Evolutionary conservation across 1,140 invertebrate species (phyloP), one percentile per base, ranked within the genome.

Genomic region (Aricia agestis): DNA sequence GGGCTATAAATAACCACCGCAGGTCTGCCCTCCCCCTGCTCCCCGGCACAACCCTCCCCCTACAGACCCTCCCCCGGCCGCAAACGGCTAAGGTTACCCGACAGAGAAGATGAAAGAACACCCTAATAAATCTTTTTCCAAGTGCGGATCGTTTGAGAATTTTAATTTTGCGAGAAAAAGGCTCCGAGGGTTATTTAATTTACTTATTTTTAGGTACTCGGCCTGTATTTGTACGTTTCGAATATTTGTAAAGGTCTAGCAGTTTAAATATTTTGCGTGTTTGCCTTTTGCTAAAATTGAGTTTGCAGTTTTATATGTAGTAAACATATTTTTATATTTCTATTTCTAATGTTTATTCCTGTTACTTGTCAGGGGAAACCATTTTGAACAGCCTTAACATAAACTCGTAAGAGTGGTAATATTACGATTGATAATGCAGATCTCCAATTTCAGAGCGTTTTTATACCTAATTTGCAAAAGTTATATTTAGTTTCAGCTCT

Each of bases 81-180:
- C 85, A 84, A 87, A 84, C 84, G 85, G 79, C 87, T 88, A 87
- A 90, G 88, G 87, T 87, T 84, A 82, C 84, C 79, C 81, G 78
- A 74, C 75, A 84, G 83, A 80, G 82, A 91, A 89, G 89, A 89
- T 89, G 85, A 89, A 87, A 89, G 87, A 89, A 89, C 78, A 80
- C 86, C 86, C 85, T 79, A 82, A 89, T 89, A 90, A 89, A 90
- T 90, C 86, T 90, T 87, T 86, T 90, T 87, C 86, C 84, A 91
- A 89, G 89, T 86, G 86, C 76, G 83, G 82, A 83, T 83, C 79
- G 84, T 89, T 87, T 83, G 84, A 88, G 88, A 89, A 89, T 90
- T 90, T 90, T 89, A 90, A 90, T 90, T 90, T 89, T 82, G 83
- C 79, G 75, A 78, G 79, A 74, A 80, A 75, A 85, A 81, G 81